Conservation (phyloP, 2,113 vertebrate genomes). For the Erythrolamprus reginae region DNA sequence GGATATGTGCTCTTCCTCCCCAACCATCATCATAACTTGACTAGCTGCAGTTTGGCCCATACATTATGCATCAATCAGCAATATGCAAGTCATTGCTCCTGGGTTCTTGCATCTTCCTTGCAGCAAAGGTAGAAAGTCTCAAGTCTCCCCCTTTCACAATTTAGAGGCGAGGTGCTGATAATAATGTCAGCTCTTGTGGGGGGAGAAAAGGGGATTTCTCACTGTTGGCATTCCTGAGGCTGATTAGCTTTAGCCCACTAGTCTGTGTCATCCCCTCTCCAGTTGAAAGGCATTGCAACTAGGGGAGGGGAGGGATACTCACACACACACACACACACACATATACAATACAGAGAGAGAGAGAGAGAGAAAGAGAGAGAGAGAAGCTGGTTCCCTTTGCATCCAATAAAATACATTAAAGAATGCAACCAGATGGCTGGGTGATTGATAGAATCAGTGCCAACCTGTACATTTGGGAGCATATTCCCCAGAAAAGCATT, state of each 20-base stretch:
- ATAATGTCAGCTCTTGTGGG: too few species aligned
- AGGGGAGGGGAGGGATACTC: too few species aligned
- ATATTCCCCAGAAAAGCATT: not conserved
- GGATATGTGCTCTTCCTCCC: not conserved
- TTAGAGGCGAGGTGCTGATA: not conserved
- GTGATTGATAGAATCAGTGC: not conserved
- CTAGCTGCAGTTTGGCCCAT: not conserved
- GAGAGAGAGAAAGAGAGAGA: too few species aligned
- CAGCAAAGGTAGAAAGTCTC: not conserved
- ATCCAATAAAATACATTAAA: not conserved
- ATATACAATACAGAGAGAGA: too few species aligned
- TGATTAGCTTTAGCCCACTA: not conserved
- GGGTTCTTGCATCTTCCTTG: not conserved
- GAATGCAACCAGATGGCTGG: not conserved
- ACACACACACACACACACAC: too few species aligned
- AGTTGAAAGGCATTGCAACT: not conserved
- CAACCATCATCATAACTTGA: not conserved
- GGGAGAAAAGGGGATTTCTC: not conserved
- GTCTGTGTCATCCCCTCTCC: slow-evolving; percentile 9
- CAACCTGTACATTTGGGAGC: not conserved
- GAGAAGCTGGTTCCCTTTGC: not conserved
- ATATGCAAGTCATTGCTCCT: not conserved
- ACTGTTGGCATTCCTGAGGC: not conserved
- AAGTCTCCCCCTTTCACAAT: not conserved
- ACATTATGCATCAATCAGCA: not conserved